These are phyloP conservation scores for Pandemis heparana DNA, from an alignment of 2,888 invertebrate genomes.

Conservation along the genomic window DNA sequence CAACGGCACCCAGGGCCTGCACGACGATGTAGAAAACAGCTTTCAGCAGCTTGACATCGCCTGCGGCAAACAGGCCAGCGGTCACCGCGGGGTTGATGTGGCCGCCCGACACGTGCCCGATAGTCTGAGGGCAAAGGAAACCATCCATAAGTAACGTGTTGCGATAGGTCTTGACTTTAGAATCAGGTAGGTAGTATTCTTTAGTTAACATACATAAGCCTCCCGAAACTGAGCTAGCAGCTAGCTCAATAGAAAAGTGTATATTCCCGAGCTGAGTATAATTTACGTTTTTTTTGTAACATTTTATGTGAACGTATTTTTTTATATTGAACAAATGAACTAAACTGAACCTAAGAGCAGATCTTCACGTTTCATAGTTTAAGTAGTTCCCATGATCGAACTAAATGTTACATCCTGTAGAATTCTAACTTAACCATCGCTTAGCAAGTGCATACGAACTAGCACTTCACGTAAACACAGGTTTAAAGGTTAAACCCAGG, in stretches of 20 bases:
- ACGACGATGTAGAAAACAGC: constrained; percentile 92
- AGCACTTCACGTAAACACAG: not conserved
- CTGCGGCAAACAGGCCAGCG: constrained; percentile 91
- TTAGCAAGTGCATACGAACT: not conserved
- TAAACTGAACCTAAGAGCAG: too few relatives aligned
- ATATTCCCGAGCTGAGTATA: too few relatives aligned
- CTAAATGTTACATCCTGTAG: not conserved
- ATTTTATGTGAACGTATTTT: too few relatives aligned
- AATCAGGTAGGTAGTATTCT: too few relatives aligned
- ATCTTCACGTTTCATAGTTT: too few relatives aligned
- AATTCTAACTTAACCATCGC: not conserved
- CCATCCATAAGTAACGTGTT: not conserved
- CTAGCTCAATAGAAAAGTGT: too few relatives aligned
- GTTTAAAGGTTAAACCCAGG: constrained; percentile 48
- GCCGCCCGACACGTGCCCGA: constrained; percentile 95
- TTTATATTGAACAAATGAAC: too few relatives aligned
- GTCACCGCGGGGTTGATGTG: constrained; percentile 98
- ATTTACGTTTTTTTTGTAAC: too few relatives aligned
- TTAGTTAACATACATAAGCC: too few relatives aligned
- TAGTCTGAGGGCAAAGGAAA: constrained; percentile 83
- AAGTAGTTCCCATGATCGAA: too few relatives aligned
- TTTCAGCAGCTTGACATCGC: constrained; percentile 92
- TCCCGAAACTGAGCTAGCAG: too few relatives aligned
- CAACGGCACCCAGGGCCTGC: constrained; percentile 93
- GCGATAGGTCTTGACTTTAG: not conserved